Evolutionary conservation across 2,888 invertebrate genomes (phyloP).

Genomic region (Phragmatobia fuliginosa): DNA sequence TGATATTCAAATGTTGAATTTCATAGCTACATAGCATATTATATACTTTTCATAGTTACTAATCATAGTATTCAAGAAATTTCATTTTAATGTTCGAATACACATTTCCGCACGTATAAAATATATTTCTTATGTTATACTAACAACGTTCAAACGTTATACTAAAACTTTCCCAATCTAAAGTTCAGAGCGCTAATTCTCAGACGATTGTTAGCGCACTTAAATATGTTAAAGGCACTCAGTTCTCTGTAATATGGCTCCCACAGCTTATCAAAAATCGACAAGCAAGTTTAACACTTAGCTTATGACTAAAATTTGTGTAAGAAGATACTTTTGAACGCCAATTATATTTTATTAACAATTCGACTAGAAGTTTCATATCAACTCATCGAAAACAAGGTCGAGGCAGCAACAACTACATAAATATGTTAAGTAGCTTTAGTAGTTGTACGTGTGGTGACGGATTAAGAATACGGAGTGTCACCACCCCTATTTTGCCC

Average conservation of each 20-base stretch:
- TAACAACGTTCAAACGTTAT: slow-evolving; percentile 7
- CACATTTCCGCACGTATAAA: background rate
- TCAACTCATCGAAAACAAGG: too few species aligned
- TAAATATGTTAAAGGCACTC: background rate
- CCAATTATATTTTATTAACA: background rate
- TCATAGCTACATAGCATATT: too few species aligned
- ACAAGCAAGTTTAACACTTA: background rate
- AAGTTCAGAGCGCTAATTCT: slow-evolving; percentile 6
- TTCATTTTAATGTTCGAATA: background rate
- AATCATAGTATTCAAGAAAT: background rate
- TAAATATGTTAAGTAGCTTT: background rate
- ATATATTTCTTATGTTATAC: slow-evolving; percentile 7
- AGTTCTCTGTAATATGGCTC: background rate
- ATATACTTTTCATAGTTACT: too few species aligned
- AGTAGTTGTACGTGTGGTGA: too few species aligned
- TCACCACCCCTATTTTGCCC: too few species aligned
- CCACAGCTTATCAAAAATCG: background rate
- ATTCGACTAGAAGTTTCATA: background rate
- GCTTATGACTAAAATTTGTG: background rate
- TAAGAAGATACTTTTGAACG: background rate
- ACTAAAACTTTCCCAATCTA: slow-evolving; percentile 15
- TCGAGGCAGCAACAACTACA: too few species aligned
- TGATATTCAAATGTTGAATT: too few species aligned
- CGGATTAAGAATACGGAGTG: too few species aligned
- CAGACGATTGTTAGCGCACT: slow-evolving; percentile 6